Conservation (phyloP, 2,888 invertebrate genomes). For the Tinea trinotella region DNA sequence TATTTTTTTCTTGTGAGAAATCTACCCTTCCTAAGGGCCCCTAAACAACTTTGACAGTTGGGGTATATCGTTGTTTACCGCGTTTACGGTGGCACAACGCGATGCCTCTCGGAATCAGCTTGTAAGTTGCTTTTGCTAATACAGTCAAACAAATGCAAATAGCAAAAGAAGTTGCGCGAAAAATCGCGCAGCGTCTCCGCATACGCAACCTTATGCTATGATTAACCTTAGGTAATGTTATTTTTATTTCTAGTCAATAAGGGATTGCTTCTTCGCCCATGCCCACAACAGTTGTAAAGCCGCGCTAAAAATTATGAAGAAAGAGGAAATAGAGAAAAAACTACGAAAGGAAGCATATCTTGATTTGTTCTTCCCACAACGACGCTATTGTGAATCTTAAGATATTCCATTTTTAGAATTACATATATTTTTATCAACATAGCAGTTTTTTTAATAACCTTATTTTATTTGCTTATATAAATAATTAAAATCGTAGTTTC, state of each 20-base stretch:
- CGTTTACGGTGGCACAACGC: too few species aligned
- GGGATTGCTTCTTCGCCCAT: constrained; percentile 66
- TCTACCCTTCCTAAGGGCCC: too few species aligned
- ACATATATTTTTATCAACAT: constrained; percentile 1
- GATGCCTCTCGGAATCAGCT: too few species aligned
- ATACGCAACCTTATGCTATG: not conserved
- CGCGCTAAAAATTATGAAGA: constrained; percentile 63
- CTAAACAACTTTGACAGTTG: too few species aligned
- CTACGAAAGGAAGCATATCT: constrained; percentile 62
- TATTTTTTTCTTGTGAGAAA: too few species aligned
- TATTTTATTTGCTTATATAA: too few species aligned
- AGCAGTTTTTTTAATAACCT: not conserved
- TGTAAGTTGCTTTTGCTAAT: too few species aligned
- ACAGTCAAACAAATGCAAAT: not conserved
- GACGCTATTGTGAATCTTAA: constrained; percentile 39
- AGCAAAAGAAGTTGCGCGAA: not conserved
- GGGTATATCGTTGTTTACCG: too few species aligned
- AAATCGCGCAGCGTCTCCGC: not conserved
- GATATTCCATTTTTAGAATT: constrained; percentile 13
- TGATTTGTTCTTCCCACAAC: constrained; percentile 58
- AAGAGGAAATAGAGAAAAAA: constrained; percentile 59
- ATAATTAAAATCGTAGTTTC: too few species aligned
- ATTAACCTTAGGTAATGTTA: not conserved
- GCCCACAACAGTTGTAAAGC: constrained; percentile 66
- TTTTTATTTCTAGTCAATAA: constrained; percentile 45